These are phyloP conservation scores for Thereva unica DNA, from an alignment of 2,888 invertebrate genomes.

Conservation along the genomic window DNA sequence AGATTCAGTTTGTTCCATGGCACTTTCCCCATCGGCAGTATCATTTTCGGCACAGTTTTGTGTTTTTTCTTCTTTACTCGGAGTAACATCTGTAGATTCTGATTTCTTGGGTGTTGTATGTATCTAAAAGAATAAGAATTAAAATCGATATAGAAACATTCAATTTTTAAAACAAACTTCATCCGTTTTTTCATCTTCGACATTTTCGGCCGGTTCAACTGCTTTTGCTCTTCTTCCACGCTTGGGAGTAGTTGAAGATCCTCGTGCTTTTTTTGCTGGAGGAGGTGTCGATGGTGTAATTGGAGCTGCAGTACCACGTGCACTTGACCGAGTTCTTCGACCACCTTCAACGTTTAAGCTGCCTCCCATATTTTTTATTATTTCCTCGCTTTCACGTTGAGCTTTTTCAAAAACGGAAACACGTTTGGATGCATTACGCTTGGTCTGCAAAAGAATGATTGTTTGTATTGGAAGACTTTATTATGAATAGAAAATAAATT, in stretches of 20 bases:
- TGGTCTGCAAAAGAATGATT: constrained; percentile 45
- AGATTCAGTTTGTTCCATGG: constrained; percentile 32
- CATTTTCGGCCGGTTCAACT: constrained; percentile 45
- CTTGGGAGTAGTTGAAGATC: constrained; percentile 48
- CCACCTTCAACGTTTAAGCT: constrained; percentile 55
- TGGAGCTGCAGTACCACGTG: constrained; percentile 52
- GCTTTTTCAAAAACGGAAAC: constrained; percentile 56
- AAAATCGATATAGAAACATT: neutral
- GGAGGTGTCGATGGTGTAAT: constrained; percentile 52
- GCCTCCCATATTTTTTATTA: constrained; percentile 57
- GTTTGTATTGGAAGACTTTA: neutral
- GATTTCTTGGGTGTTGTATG: constrained; percentile 21
- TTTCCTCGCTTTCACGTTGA: constrained; percentile 56
- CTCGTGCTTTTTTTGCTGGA: constrained; percentile 52
- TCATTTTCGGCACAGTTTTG: constrained; percentile 18
- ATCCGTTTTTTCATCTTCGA: constrained; percentile 43
- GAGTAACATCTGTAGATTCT: constrained; percentile 5
- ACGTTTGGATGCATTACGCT: constrained; percentile 56
- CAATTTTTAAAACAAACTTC: neutral
- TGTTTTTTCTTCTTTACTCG: constrained; percentile 30
- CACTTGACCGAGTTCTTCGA: constrained; percentile 56
- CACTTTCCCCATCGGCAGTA: constrained; percentile 7
- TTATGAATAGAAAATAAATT: neutral
- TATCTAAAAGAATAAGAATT: constrained; percentile 9
- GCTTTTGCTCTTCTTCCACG: constrained; percentile 53